These are phyloP conservation scores for Anguilla anguilla DNA, from an alignment of 2,797 vertebrate species.

Conservation along the genomic window DNA sequence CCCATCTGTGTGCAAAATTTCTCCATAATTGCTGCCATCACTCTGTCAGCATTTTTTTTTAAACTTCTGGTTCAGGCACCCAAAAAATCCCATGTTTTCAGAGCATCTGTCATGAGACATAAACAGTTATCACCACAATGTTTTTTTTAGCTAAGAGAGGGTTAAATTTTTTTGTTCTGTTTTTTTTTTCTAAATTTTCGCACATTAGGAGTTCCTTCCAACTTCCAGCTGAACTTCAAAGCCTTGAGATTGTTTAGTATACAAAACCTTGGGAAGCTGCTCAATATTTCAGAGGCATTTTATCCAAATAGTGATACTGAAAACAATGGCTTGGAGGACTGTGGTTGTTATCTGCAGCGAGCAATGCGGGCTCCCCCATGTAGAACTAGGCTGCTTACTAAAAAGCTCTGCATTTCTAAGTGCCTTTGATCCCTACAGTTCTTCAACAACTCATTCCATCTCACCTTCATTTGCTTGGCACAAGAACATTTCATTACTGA, in stretches of 20 bases:
- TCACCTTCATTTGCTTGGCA: slow-evolving; percentile 70
- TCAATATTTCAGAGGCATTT: slow-evolving; percentile 21
- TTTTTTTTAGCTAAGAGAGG: neutral
- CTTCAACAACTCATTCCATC: slow-evolving; percentile 63
- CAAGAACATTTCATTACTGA: slow-evolving; percentile 70
- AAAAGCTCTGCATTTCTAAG: neutral
- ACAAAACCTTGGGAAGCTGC: slow-evolving; percentile 11
- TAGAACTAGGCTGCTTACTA: neutral
- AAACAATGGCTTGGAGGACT: slow-evolving; percentile 27
- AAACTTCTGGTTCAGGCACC: slow-evolving; percentile 2
- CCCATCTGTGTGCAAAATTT: slow-evolving; percentile 36
- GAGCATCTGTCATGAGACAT: neutral
- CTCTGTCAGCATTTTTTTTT: neutral
- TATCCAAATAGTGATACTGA: neutral
- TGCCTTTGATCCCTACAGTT: slow-evolving; percentile 46
- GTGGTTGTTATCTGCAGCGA: slow-evolving; percentile 17
- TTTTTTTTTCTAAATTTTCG: neutral
- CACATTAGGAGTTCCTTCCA: neutral
- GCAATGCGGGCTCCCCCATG: slow-evolving; percentile 13
- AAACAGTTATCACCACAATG: neutral
- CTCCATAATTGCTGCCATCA: slow-evolving; percentile 25
- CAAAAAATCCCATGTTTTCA: neutral
- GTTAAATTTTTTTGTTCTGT: neutral
- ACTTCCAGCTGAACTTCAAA: slow-evolving; percentile 21
- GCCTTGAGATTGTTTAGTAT: neutral